Evolutionary conservation across 2,113 vertebrate genomes (phyloP), one percentile per base, ranked within the genome.

Genomic region (Megalops atlanticus): DNA sequence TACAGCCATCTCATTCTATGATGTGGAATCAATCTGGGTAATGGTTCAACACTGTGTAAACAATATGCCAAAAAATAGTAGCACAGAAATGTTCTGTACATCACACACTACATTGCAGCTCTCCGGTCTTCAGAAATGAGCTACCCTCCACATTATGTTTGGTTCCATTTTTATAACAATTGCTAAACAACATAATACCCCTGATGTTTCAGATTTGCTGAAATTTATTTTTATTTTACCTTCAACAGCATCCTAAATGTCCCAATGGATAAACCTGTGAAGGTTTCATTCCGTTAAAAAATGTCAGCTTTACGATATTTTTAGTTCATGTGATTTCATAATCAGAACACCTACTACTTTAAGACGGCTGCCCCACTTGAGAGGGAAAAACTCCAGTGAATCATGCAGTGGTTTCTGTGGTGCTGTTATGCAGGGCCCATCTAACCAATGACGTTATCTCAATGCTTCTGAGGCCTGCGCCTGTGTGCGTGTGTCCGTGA

Each of bases 191-290:
- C n/a, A n/a, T n/a, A n/a, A n/a, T n/a, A n/a, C n/a, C n/a, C n/a
- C n/a, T n/a, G n/a, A n/a, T n/a, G n/a, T n/a, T n/a, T n/a, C n/a
- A 77, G 58, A 77, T 77, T 64, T 76, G 49, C 41, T 75, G 43
- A n/a, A n/a, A n/a, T n/a, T n/a, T n/a, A n/a, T n/a, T n/a, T n/a
- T 78, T 38, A 64, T 36, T 24, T 64, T 12, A 49, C 45, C 76
- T 68, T 64, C 68, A 40, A 78, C 76, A 68, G 33, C 36, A 76
- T 10, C 52, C 33, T 68, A 68, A 35, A 78, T 49, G 38, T 54
- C 24, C 36, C 76, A 24, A 78, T 78, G 36, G 68, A 38, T 41
- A 64, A 68, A 40, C 64, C 41, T 27, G 41, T 18, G 16, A 36
- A 64, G 40, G 41, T 24, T 41, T 78, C 41, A 39, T 31, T 38